Evolutionary conservation across 2,888 invertebrate species (phyloP).

Genomic region (Hyposoter dolosus): DNA sequence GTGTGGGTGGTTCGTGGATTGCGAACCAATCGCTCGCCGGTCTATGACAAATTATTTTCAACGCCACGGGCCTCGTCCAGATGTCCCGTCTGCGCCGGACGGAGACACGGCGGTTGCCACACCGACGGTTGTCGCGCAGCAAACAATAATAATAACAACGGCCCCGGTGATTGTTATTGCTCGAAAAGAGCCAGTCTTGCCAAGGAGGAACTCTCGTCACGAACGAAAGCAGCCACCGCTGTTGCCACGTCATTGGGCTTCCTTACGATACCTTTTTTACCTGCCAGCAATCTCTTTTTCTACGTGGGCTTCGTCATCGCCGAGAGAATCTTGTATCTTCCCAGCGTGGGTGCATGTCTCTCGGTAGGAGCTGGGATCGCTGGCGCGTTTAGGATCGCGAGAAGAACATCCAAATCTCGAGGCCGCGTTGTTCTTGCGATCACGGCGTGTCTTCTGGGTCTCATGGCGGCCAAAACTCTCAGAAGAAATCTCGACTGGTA

Average conservation of each 20-base stretch:
- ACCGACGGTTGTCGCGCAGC: slow-evolving; percentile 89
- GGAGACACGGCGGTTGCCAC: slow-evolving; percentile 89
- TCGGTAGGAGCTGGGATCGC: slow-evolving; percentile 89
- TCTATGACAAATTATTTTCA: slow-evolving; percentile 57
- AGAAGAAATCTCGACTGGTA: slow-evolving; percentile 95
- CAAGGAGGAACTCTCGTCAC: slow-evolving; percentile 70
- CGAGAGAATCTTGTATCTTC: slow-evolving; percentile 97
- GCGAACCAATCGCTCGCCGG: slow-evolving; percentile 63
- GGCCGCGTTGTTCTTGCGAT: slow-evolving; percentile 83
- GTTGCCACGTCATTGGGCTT: slow-evolving; percentile 88
- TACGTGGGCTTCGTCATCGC: slow-evolving; percentile 99
- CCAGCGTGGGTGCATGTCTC: slow-evolving; percentile 97
- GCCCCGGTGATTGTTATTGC: slow-evolving; percentile 85
- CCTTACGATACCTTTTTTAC: slow-evolving; percentile 96
- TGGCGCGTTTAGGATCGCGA: slow-evolving; percentile 78
- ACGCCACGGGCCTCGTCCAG: slow-evolving; percentile 80
- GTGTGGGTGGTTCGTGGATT: slow-evolving; percentile 78
- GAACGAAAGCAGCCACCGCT: slow-evolving; percentile 85
- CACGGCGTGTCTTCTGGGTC: slow-evolving; percentile 87
- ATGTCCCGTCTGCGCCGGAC: slow-evolving; percentile 90
- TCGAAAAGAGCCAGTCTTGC: slow-evolving; percentile 78
- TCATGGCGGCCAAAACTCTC: slow-evolving; percentile 91
- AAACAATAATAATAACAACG: slow-evolving; percentile 86
- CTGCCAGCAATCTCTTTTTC: slow-evolving; percentile 98
- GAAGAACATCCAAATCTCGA: slow-evolving; percentile 84